phyloP scores from a whole-genome alignment of 2,888 invertebrate genomes.

The Exocentrus adspersus region DNA sequence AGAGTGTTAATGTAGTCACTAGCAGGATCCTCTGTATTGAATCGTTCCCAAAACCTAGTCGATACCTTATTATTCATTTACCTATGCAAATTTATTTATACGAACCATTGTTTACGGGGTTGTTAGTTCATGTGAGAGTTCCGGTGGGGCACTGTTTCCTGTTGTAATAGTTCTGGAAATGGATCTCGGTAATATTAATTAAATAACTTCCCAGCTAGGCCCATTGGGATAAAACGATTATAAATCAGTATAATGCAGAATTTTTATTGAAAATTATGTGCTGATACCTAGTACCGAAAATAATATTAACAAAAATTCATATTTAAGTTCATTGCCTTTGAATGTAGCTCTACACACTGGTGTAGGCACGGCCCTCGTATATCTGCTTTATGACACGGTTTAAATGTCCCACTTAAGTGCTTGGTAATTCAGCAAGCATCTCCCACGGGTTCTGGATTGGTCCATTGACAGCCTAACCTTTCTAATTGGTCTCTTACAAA shows the following conservation, averaged over 20 bases:
- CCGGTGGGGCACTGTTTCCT: constrained; percentile 38
- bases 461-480: constrained; percentile 17
- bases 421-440: constrained; percentile 2
- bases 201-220: constrained; percentile 2
- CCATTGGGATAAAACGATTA: neutral
- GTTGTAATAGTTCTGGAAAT: constrained; percentile 19
- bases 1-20: no score
- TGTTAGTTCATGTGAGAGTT: constrained; percentile 42
- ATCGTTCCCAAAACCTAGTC: constrained; percentile 6
- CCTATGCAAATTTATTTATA: constrained; percentile 30
- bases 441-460: constrained; percentile 14
- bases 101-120: constrained; percentile 34
- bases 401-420: neutral
- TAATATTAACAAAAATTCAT: neutral
- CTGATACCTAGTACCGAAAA: no score
- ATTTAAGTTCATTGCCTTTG: neutral
- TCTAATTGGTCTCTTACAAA: constrained; percentile 9
- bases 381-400: neutral
- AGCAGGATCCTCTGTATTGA: no score
- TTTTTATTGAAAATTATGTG: no score
- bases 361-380: neutral
- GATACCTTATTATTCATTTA: constrained; percentile 33
- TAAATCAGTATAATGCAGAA: no score
- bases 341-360: neutral
- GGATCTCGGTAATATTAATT: no score